Conservation (phyloP, 2,888 invertebrate genomes). For the Phalera bucephala region DNA sequence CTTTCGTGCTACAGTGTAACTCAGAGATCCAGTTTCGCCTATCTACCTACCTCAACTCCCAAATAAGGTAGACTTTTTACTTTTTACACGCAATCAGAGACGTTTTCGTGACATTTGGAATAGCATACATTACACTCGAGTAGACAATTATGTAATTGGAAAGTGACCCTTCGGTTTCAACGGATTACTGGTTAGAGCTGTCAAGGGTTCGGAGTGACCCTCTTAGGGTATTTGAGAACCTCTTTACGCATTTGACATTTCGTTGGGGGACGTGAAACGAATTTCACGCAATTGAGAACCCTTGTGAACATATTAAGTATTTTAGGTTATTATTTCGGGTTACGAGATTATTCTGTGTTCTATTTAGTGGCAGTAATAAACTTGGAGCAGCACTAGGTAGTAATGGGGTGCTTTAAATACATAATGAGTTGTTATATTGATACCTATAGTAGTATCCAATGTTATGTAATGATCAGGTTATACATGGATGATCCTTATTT, state of each 20-base stretch:
- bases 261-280: conserved; percentile 58
- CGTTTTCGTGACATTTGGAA: conserved; percentile 41
- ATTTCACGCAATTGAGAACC: conserved; percentile 55
- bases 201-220: conserved; percentile 54
- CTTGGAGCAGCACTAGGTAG: conserved; percentile 8
- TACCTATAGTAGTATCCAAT: no score
- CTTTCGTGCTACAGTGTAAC: no score
- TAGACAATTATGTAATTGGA: conserved; percentile 56
- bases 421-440: background rate
- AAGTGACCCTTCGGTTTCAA: conserved; percentile 65
- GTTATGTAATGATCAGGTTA: no score
- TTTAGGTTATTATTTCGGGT: conserved; percentile 43
- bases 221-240: conserved; percentile 36
- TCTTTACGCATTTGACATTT: conserved; percentile 52
- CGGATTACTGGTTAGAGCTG: conserved; percentile 72
- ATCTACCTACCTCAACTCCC: no score
- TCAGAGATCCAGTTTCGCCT: no score
- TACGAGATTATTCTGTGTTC: conserved; percentile 12
- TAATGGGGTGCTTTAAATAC: background rate
- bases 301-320: conserved; percentile 50
- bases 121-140: conserved; percentile 46
- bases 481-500: no score
- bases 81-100: conserved; percentile 6
- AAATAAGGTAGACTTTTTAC: no score
- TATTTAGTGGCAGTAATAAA: conserved; percentile 31